phyloP scores from a whole-genome alignment of 2,113 vertebrate genomes.

The Glaucomys volans region DNA sequence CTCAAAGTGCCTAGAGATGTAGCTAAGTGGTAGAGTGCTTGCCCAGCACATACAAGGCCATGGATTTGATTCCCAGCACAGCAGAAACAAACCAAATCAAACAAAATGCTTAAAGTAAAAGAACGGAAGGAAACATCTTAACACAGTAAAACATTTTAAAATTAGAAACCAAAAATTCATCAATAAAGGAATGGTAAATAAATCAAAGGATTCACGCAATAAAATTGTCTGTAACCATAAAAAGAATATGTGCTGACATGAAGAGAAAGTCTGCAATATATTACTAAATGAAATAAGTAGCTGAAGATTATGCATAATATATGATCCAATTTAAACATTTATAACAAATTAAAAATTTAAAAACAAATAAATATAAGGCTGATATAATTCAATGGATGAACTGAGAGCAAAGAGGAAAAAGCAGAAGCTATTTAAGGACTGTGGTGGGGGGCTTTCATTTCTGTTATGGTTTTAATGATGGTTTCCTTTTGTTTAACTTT shows the following conservation, averaged over 20 bases:
- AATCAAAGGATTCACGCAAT: background rate
- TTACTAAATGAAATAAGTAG: background rate
- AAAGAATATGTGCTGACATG: background rate
- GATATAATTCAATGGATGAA: background rate
- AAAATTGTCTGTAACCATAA: background rate
- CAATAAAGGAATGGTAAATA: background rate
- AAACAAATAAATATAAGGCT: constrained; percentile 21
- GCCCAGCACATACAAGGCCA: background rate
- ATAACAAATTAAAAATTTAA: constrained; percentile 39
- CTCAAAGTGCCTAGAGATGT: background rate
- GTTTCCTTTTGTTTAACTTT: background rate
- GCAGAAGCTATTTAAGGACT: background rate
- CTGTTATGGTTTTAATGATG: background rate
- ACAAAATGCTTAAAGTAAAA: background rate
- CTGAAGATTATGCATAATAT: background rate
- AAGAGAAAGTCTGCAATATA: background rate
- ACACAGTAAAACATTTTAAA: background rate
- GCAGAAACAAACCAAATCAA: background rate
- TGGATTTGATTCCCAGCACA: background rate
- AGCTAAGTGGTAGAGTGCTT: background rate
- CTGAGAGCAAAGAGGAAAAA: background rate
- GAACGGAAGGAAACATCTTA: background rate
- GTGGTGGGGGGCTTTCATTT: background rate
- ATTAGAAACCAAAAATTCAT: background rate
- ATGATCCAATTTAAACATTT: background rate